Base-by-base conservation (phyloP, 2,797 vertebrate genomes). In the Neomorphus geoffroyi region DNA sequence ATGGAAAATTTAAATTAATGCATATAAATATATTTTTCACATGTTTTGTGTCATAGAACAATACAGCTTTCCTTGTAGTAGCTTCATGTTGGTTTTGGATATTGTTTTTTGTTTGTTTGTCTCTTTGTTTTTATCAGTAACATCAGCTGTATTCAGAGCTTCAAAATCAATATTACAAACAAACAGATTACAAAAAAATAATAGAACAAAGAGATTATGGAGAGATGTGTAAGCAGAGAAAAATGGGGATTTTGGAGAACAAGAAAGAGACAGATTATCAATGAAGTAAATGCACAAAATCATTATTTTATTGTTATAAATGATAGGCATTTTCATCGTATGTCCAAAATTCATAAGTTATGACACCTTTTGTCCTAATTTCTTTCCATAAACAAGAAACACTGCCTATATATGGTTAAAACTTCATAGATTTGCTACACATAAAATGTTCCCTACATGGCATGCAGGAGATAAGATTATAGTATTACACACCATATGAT, bases 321-420 rank as follows among this genome's bases (percentile, higher is more conserved):
- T 8, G 3, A n/a, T 10, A 70, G 1, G 0, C 13, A 13, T 65
- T 80, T 77, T 48, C 3, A 5, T 28, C 2, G 1, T n/a, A 26
- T 27, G 54, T 80, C 9, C 10, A 74, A 80, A 81, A 48, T 61
- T 7, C 4, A 6, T 37, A 18, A 9, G 5, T 9, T 74, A 39
- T 0, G 7, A 24, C 2, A 4, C 4, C 7, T 48, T 88, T 58
- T 57, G 9, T 4, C 50, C 15, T 78, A 43, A 70, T 27, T 65
- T 10, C 1, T 80, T 51, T 51, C 35, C 13, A 54, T 50, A 24
- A 79, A 77, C 71, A 46, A 57, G 15, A 64, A 6, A 30, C 0
- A 5, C 4, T 71, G 33, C 79, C 74, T 30, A 45, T 4, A 5
- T 27, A 27, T 2, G 30, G 14, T 37, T 60, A 71, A 71, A 83